Evolutionary conservation across 2,888 invertebrate species (phyloP).

Genomic region (Apantesis nais): DNA sequence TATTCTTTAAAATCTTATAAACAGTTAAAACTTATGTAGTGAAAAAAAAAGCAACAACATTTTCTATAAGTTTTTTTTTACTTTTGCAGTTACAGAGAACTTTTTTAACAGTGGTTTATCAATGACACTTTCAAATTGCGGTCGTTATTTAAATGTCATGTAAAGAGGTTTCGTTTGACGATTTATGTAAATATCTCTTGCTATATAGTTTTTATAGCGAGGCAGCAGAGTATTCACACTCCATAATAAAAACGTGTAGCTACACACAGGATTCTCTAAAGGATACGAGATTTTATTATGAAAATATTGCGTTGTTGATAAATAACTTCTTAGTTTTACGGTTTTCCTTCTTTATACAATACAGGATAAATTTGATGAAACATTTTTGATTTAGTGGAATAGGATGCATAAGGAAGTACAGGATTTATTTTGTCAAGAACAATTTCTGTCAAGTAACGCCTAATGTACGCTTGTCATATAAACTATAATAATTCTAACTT

Average conservation of each 20-base stretch:
- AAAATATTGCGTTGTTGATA: background rate
- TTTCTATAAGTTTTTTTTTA: too few relatives aligned
- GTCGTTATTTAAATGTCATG: background rate
- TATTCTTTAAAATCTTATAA: background rate
- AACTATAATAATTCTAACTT: too few relatives aligned
- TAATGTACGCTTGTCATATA: background rate
- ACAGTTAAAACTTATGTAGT: background rate
- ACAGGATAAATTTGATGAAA: background rate
- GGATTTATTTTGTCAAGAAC: background rate
- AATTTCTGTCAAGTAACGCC: background rate
- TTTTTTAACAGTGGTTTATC: background rate
- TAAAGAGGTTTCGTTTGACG: background rate
- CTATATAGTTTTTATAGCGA: background rate
- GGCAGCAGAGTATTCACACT: background rate
- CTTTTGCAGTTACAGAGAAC: too few relatives aligned
- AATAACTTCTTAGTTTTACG: background rate
- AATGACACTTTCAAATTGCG: background rate
- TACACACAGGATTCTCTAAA: background rate
- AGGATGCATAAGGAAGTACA: background rate
- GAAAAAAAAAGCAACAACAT: background rate
- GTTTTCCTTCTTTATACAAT: background rate
- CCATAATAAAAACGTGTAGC: background rate
- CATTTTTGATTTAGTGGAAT: background rate
- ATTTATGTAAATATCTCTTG: background rate
- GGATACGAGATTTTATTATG: background rate